Evolutionary conservation across 2,797 vertebrate genomes (phyloP).

Genomic region (Mormyrops boulengeri): DNA sequence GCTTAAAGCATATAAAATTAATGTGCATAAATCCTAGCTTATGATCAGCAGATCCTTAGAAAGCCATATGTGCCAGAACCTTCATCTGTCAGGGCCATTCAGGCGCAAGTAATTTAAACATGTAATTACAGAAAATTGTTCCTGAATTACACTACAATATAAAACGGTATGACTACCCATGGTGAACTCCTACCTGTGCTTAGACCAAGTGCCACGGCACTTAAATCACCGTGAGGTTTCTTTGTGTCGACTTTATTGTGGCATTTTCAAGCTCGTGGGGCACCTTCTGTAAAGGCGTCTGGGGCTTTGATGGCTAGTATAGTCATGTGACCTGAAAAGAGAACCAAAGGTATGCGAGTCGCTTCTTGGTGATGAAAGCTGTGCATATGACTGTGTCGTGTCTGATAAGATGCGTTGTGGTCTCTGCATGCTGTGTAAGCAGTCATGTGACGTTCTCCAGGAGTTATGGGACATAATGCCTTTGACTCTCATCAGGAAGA

Average conservation of each 20-base stretch:
- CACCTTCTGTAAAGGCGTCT: not conserved
- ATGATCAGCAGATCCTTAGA: not conserved
- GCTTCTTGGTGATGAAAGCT: not conserved
- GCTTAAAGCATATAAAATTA: not conserved
- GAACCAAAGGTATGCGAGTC: not conserved
- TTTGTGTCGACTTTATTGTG: not conserved
- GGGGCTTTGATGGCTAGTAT: not conserved
- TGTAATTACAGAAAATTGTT: constrained; percentile 2
- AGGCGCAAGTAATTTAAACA: not conserved
- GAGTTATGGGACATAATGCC: not conserved
- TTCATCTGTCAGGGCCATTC: not conserved
- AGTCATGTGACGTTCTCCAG: not conserved
- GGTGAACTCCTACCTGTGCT: not conserved
- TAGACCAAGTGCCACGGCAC: not conserved
- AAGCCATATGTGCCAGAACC: not conserved
- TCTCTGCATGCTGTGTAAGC: not conserved
- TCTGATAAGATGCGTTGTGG: not conserved
- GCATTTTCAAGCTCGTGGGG: not conserved
- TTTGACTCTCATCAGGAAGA: not conserved
- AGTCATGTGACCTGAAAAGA: not conserved
- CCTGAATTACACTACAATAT: not conserved
- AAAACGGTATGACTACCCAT: not conserved
- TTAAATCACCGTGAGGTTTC: not conserved
- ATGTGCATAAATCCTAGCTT: not conserved
- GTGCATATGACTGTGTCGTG: not conserved